Evolutionary conservation across 1,140 invertebrate species (phyloP), one percentile per base, ranked within the genome.

Genomic region (Papilio polytes): DNA sequence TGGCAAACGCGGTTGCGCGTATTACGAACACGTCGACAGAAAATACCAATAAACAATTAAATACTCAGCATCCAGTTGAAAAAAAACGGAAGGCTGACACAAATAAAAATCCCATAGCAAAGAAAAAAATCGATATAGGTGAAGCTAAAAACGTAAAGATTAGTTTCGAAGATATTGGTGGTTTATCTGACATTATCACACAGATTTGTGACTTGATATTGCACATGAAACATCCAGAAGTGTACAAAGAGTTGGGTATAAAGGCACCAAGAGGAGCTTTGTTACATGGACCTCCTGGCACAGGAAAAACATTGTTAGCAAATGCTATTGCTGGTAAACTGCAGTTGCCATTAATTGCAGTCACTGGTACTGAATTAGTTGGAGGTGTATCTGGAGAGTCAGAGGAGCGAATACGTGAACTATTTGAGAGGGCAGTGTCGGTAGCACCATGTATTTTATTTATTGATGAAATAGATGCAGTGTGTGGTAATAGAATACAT

Each of bases 341-440:
- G 18, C 88, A 94, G 80, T 85, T 99, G 76, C 98, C 98, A 0
- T 92, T 99, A 31, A 90, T 99, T 13, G 97, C 98, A 94, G 96
- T 99, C 7, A 96, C 98, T 66, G 98, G 98, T 0, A 98, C 99
- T 3, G 98, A 99, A 94, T 91, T 99, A 63, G 97, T 99, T 41
- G 98, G 97, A n/a, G 99, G 99, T 18, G 96, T 99, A 84, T 99
- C 98, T 3, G 99, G 99, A 0, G 99, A 99, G 91, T 99, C 98
- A 15, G 99, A 99, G 95, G 97, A 98, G 86, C 96, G 98, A 85
- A 98, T 99, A 78, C 96, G 99, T 80, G 97, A 99, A 81, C 90
- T 99, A 6, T 99, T 99, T 96, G 97, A 98, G 51, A 97, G 97
- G 91, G 98, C 98, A 22, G 91, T 96, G 7, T 89, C 96, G 48